phyloP scores from a whole-genome alignment of 2,888 invertebrate species.

The Nomada goodeniana region DNA sequence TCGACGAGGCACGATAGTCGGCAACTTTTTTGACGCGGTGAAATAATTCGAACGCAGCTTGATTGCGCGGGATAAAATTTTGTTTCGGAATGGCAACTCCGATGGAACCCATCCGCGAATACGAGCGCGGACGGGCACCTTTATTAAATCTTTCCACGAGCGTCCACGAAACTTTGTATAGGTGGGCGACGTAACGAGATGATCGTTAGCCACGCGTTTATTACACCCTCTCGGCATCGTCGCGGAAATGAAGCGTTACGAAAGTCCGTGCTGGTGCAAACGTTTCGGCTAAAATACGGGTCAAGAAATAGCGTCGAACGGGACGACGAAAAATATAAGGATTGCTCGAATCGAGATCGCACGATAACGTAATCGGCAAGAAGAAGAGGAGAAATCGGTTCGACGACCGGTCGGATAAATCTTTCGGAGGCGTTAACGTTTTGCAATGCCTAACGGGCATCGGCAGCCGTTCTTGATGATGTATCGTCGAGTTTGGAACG shows the following conservation, averaged over 20 bases:
- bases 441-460: not conserved
- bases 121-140: conserved; percentile 33
- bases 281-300: conserved; percentile 45
- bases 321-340: conserved; percentile 8
- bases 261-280: conserved; percentile 41
- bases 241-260: conserved; percentile 46
- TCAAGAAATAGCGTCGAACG: conserved; percentile 45
- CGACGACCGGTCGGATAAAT: not conserved
- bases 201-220: conserved; percentile 66
- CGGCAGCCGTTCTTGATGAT: not conserved
- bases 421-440: not conserved
- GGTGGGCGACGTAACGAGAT: conserved; percentile 56
- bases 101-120: conserved; percentile 33
- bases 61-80: conserved; percentile 37
- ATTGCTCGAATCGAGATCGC: not conserved
- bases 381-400: not conserved
- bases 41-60: conserved; percentile 35
- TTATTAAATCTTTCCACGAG: conserved; percentile 57
- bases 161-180: conserved; percentile 42
- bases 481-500: not conserved
- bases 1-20: not conserved
- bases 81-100: conserved; percentile 8
- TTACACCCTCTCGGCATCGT: conserved; percentile 54
- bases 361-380: not conserved
- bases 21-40: conserved; percentile 10